Evolutionary conservation across 2,888 invertebrate species (phyloP), one percentile per base, ranked within the genome.

Genomic region (Agrotis puta): DNA sequence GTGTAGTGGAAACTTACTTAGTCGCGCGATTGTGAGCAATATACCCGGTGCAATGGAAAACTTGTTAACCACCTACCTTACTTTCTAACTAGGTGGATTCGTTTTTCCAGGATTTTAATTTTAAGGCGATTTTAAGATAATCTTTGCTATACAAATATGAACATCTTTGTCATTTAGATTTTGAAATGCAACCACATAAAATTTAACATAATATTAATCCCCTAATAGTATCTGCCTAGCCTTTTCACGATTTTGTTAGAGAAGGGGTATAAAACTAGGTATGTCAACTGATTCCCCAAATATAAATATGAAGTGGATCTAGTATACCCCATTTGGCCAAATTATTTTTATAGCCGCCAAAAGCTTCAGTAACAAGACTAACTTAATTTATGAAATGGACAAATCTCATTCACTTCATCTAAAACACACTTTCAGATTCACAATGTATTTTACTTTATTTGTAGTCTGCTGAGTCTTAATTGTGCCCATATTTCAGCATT

Each of bases 1-100:
- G 58, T 74, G 50, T 24, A 24, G 47, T 62, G 24, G 39, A 67
- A 79, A 79, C 39, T 67, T 64, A 16, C 58, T 2, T n/a, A n/a
- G 61, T 61, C 39, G 53, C 45, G 24, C 13, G 16, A 24, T n/a
- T 33, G 48, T 58, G 48, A 13, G 47, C 43, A 50, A 59, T 57
- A 63, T 33, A 27, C 20, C 22, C 13, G n/a, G 27, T 20, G 58
- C 39, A 22, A 33, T 20, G n/a, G 39, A 6, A 51, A 74, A 51
- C 51, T 54, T 48, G 53, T 47, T 39, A 54, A 45, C 47, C 18
- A 33, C 24, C 47, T 24, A 33, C 33, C 20, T 66, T 47, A 0
- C 3, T 22, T 63, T 58, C 7, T 24, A 53, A 50, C n/a, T 51
- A 18, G 20, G 65, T 39, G 20, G 4, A 45, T 0, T 45, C 0